These are phyloP conservation scores for Alfaro cultratus DNA, from an alignment of 2,797 vertebrate genomes.

Conservation along the genomic window DNA sequence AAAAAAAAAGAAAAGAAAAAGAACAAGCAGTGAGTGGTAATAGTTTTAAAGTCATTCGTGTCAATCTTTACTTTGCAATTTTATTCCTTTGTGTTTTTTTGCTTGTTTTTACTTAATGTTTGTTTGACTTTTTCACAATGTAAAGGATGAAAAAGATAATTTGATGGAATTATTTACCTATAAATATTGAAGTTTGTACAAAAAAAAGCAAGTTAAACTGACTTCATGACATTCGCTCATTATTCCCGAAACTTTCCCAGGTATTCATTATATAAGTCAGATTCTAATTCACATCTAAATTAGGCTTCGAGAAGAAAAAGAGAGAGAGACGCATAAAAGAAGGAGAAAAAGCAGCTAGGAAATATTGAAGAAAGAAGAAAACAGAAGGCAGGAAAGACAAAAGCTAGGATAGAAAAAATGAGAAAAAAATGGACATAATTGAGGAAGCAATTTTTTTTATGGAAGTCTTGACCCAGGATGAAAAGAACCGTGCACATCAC, in stretches of 20 bases:
- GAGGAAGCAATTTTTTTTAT: neutral
- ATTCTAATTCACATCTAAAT: neutral
- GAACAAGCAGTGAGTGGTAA: slow-evolving; percentile 53
- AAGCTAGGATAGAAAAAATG: neutral
- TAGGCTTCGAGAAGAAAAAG: neutral
- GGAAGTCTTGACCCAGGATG: neutral
- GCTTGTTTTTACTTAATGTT: neutral
- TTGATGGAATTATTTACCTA: neutral
- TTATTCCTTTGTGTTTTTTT: neutral
- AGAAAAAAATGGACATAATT: neutral
- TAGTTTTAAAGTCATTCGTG: slow-evolving; percentile 37
- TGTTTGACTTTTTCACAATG: neutral
- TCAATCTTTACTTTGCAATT: neutral
- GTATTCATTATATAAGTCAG: neutral
- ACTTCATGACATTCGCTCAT: neutral
- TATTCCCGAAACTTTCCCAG: neutral
- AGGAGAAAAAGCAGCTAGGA: neutral
- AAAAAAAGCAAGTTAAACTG: neutral
- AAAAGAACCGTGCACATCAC: neutral
- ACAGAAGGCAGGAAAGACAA: neutral
- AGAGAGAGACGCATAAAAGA: neutral
- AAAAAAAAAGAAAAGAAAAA: slow-evolving; percentile 44
- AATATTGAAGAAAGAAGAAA: neutral
- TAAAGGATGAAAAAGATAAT: neutral
- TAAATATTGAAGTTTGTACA: neutral